Base-by-base conservation (phyloP, 2,888 invertebrate genomes). In the Bombyx huttoni region DNA sequence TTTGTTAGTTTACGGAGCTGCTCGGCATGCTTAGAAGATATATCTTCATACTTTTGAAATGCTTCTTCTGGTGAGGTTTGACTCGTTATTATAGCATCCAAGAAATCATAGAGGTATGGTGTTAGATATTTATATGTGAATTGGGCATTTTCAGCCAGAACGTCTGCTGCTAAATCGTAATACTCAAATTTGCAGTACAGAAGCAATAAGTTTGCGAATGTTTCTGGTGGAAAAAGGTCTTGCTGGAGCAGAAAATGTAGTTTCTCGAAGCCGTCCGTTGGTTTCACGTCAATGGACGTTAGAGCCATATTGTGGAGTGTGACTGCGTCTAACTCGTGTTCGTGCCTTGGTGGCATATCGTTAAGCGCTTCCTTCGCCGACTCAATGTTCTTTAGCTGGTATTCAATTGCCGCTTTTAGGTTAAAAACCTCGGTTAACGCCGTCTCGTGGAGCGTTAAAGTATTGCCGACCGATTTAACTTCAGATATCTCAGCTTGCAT, bases 401-500 rank as follows among this genome's bases (percentile, higher is more conserved):
- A 99, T 81, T 99, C 98, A 64, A 99, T 97, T 6, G 99, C 99
- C 9, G 99, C 98, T 89, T 99, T 99, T 24, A 99, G 90, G 86
- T 99, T 99, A 72, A 99, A 97, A 0, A 99, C 98, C 86, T 99
- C 99, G 10, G 99, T 96, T 3, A 99, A 90, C 14, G 98, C 98
- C 5, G 99, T 98, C 77, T 98, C 94, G 69, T 99, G 98, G 54
- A 99, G 89, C 0, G 95, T 95, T 54, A 97, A 85, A 0, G 98
- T 97, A 78, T 98, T 98, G 0, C 99, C 99, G 45, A 99, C 98
- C 70, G 98, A 98, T 57, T 98, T 92, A 0, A 97, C 95, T 82
- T 95, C 94, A 49, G 95, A 94, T 1, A 94, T 94, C 75, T 99
- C 99, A 33, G 98, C 96, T 73, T 97, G 97, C 92, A 98, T 97